Percentiles rank a stretch among this genome's conserved stretches.
Evolutionary conservation across 2,113 vertebrate genomes (phyloP).

Genomic region (Dromas ardeola): DNA sequence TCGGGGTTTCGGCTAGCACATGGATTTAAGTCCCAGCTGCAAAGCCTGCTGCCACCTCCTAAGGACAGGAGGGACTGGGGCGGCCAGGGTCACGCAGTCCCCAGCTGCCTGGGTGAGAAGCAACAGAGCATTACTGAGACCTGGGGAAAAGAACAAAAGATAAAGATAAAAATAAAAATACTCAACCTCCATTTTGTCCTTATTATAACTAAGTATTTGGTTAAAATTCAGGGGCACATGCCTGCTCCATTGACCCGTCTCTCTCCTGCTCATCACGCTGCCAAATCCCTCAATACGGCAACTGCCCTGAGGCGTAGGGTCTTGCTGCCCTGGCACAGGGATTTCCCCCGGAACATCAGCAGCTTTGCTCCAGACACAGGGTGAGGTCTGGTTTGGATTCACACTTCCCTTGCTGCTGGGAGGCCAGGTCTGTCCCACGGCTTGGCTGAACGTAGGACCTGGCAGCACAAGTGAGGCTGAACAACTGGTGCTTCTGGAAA

Average conservation of each 20-base stretch:
- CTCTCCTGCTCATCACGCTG: not conserved
- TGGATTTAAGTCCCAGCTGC: not conserved
- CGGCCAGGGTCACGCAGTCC: not conserved
- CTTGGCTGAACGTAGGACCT: not conserved
- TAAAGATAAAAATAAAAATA: not conserved
- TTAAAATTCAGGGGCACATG: not conserved
- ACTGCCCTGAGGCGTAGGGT: fast-evolving
- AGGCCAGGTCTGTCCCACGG: fast-evolving
- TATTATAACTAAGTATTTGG: not conserved
- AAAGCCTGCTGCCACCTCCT: not conserved
- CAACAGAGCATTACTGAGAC: not conserved
- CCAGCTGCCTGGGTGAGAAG: not conserved
- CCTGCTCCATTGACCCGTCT: not conserved
- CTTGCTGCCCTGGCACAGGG: not conserved
- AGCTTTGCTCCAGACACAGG: not conserved
- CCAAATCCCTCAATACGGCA: not conserved
- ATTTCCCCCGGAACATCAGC: not conserved
- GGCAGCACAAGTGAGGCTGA: not conserved
- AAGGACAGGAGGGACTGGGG: not conserved
- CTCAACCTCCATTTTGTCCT: not conserved
- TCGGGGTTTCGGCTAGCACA: not conserved
- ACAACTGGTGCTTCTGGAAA: not conserved
- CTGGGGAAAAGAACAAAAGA: not conserved
- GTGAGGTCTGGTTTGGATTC: not conserved
- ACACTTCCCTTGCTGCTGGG: not conserved